Evolutionary conservation across 2,888 invertebrate genomes (phyloP), one percentile per base, ranked within the genome.

Genomic region (Agonopterix heracliana): DNA sequence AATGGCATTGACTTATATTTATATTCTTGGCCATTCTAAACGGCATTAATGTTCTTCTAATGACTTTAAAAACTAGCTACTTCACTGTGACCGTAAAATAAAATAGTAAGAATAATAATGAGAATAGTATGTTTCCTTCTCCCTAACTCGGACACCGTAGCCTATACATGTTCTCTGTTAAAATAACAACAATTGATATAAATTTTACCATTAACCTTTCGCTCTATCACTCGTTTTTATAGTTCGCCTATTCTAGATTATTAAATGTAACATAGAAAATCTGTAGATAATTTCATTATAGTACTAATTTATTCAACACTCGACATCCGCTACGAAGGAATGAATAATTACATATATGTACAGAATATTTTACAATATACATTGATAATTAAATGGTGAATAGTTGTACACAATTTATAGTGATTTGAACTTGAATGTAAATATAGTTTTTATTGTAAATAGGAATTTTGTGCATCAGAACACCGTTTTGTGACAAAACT

Each of bases 401-500:
- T 65, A 63, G 63, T 59, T 61, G 47, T 47, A 51, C 45, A 46
- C 49, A 47, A 35, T 50, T 49, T 50, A 46, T 51, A 46, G 40
- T 46, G 46, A 49, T 44, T 47, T 54, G 50, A 46, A 58, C 5
- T 50, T 59, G 52, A 62, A 50, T 78, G 77, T 80, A 78, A 65
- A 78, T 76, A 76, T 71, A 71, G 68, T 46, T 52, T 47, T 64
- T 60, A 45, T 59, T 71, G 70, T 72, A 72, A 51, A 73, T 72
- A 71, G 55, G 48, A 51, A 57, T 54, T 51, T 49, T 55, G 54
- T 51, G 64, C 68, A 61, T 71, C 67, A 61, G 63, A 61, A 66
- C 66, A 68, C 70, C 66, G 52, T 55, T 54, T 55, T 54, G 45
- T 48, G 46, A 49, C 5, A 34, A 10, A 38, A 38, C 53, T 5